Conservation (phyloP, 2,113 vertebrate genomes). For the Connochaetes taurinus region DNA sequence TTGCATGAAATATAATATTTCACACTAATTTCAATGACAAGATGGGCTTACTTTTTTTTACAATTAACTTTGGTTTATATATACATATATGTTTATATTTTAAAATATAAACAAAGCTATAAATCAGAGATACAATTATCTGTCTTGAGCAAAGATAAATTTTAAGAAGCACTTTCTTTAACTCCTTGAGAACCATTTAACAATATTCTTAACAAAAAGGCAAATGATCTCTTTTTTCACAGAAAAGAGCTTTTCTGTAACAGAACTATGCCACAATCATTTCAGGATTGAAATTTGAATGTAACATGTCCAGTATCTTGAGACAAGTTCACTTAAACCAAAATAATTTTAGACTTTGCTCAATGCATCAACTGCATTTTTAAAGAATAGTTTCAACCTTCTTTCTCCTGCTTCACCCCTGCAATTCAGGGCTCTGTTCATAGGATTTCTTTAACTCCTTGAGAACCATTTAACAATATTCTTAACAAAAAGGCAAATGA, state of each 20-base stretch:
- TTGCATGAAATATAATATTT: neutral
- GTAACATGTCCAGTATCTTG: neutral
- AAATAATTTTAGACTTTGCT: neutral
- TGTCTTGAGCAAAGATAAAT: neutral
- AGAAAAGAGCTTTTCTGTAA: neutral
- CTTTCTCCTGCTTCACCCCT: neutral
- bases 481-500: neutral
- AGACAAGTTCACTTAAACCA: neutral
- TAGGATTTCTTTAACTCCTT: too few species aligned
- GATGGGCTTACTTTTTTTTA: neutral
- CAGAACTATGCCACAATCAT: neutral
- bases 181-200: neutral
- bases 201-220: neutral
- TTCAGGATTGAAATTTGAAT: neutral
- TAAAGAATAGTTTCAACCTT: neutral
- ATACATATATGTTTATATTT: neutral
- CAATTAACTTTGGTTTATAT: neutral
- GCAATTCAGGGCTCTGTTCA: neutral
- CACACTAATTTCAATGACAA: neutral
- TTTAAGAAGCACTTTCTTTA: neutral
- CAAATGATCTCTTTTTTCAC: neutral
- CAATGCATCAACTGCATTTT: neutral
- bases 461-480: neutral
- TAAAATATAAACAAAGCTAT: neutral
- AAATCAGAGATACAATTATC: neutral